Evolutionary conservation across 2,113 vertebrate species (phyloP).

Genomic region (Salvelinus namaycush): DNA sequence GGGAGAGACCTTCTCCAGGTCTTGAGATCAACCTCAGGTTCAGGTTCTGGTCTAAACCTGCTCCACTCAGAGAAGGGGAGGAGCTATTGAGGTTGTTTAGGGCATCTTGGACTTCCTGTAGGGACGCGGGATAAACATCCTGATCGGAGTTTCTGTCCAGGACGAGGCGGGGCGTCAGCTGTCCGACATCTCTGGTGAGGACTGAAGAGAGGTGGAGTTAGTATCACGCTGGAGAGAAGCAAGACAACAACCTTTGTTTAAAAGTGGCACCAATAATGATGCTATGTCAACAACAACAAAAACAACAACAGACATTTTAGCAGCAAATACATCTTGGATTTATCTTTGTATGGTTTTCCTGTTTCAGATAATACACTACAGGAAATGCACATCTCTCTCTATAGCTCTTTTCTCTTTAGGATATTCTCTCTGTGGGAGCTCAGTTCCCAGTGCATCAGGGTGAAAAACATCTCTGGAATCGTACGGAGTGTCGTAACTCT

Average conservation of each 20-base stretch:
- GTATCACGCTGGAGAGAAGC: background rate
- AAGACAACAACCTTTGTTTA: no score
- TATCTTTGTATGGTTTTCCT: no score
- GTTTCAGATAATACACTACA: background rate
- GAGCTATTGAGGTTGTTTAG: constrained; percentile 55
- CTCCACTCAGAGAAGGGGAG: constrained; percentile 17
- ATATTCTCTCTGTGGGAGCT: no score
- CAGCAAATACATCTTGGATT: background rate
- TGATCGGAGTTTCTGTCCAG: constrained; percentile 59
- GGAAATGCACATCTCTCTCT: background rate
- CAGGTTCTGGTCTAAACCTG: constrained; percentile 66
- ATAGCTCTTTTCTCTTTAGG: no score
- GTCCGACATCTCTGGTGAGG: constrained; percentile 55
- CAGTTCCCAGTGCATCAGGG: no score
- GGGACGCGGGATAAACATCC: constrained; percentile 24
- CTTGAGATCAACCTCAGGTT: constrained; percentile 56
- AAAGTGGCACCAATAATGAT: no score
- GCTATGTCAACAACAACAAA: no score
- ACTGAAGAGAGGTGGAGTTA: constrained; percentile 46
- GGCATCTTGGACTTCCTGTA: constrained; percentile 34
- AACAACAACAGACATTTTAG: background rate
- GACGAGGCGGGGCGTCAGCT: constrained; percentile 48
- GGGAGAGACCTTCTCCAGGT: constrained; percentile 19
- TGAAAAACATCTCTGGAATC: no score
- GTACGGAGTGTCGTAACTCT: no score